These are phyloP conservation scores for Propithecus perrieri DNA, from an alignment of 2,797 vertebrate species.

Conservation along the genomic window DNA sequence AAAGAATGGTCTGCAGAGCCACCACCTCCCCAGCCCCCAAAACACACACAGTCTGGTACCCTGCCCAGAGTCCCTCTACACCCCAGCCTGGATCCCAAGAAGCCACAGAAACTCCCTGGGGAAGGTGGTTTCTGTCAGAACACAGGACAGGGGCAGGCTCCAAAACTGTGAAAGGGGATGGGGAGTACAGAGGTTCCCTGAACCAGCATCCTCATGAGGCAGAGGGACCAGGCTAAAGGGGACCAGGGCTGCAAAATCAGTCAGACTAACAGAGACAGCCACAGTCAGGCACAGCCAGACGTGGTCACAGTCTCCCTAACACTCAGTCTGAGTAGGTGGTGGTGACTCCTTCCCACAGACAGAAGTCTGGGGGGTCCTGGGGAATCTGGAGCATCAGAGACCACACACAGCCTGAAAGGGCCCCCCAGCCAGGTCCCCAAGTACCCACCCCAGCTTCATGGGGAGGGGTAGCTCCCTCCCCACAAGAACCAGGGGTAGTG, in stretches of 20 bases:
- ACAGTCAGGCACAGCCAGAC: slow-evolving; percentile 28
- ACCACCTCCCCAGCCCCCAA: not conserved
- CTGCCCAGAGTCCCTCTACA: not conserved
- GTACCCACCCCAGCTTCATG: not conserved
- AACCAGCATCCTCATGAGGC: not conserved
- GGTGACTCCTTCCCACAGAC: slow-evolving; percentile 61
- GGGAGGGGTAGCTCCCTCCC: slow-evolving; percentile 64
- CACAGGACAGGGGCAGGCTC: not conserved
- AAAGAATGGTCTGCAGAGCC: not conserved
- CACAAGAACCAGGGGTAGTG: slow-evolving; percentile 73
- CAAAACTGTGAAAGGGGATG: not conserved
- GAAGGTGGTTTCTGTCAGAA: slow-evolving; percentile 11
- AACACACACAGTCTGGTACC: not conserved
- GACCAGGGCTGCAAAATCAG: not conserved
- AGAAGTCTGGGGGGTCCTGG: slow-evolving; percentile 56
- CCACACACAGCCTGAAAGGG: slow-evolving; percentile 67
- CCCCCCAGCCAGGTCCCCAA: slow-evolving; percentile 34
- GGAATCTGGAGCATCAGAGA: slow-evolving; percentile 59
- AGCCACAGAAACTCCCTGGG: not conserved
- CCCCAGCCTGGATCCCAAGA: slow-evolving; percentile 25
- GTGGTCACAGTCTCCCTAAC: not conserved
- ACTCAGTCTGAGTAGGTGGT: slow-evolving; percentile 53
- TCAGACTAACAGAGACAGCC: not conserved
- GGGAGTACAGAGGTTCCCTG: not conserved
- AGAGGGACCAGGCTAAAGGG: not conserved